Evolutionary conservation across 2,888 invertebrate genomes (phyloP), one percentile per base, ranked within the genome.

Genomic region (Ormia ochracea): DNA sequence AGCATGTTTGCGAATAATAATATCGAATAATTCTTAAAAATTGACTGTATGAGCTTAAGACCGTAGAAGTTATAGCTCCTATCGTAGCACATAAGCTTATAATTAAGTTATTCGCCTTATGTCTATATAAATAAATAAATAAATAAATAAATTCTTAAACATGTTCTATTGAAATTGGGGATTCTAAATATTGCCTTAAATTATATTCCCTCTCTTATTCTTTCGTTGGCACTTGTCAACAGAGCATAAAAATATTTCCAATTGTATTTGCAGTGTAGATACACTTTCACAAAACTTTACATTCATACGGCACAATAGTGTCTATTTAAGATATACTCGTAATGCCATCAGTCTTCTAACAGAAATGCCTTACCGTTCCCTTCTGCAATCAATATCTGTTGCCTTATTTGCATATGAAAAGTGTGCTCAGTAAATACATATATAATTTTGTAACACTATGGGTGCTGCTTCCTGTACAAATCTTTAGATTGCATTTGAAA

Each of bases 391-490:
- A 43, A 63, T 63, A 54, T 59, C 19, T 73, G 45, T 36, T 36
- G 45, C 36, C 63, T 65, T 26, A n/a, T 41, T 54, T 33, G 17
- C 33, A 38, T 17, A 31, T 52, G 23, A n/a, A 65, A 58, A n/a
- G n/a, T n/a, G 41, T 58, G 26, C 45, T 50, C 58, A 33, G 5
- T 33, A 58, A 50, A 66, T 56, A 68, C 56, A 63, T 63, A 68
- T 72, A 56, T n/a, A n/a, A n/a, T 56, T 41, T 54, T 56, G 33
- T 43, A 66, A 61, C 68, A 73, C 68, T 26, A 61, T 61, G 61
- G 68, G 73, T 48, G 61, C 41, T 54, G 23, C 31, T 73, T 73
- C 73, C 68, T 66, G 48, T 63, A 5, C 12, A 12, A 48, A 45
- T 45, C 7, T 69, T 17, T 45, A 17, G 21, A 69, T 4, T 26